A percentile compares a stretch with the other conserved stretches of the same genome.
Evolutionary conservation across 2,888 invertebrate genomes (phyloP).

Genomic region (Nineta flava): DNA sequence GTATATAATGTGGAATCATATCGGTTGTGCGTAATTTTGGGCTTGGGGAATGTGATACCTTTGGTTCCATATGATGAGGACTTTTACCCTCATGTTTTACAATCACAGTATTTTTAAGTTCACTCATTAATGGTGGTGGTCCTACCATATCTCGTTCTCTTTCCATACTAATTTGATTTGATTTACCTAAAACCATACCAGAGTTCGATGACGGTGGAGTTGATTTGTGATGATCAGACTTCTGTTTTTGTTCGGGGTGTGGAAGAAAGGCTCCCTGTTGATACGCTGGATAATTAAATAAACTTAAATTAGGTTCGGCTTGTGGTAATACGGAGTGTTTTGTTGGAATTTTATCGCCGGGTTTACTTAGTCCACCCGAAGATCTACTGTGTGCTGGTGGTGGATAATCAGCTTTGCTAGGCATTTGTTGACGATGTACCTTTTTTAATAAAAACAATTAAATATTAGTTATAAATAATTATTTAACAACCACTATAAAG

Average conservation of each 20-base stretch:
- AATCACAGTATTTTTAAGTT: conserved; percentile 59
- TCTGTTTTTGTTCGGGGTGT: conserved; percentile 43
- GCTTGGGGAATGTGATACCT: conserved; percentile 35
- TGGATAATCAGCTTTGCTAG: conserved; percentile 29
- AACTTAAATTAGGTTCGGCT: conserved; percentile 49
- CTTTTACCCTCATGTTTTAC: conserved; percentile 60
- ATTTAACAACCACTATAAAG: background rate
- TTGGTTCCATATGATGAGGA: conserved; percentile 33
- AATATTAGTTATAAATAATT: conserved; percentile 2
- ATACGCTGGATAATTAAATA: conserved; percentile 49
- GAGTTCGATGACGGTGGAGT: conserved; percentile 15
- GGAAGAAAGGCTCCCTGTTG: conserved; percentile 27
- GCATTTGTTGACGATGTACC: conserved; percentile 16
- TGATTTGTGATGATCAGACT: conserved; percentile 33
- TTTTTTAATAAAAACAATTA: conserved; percentile 3
- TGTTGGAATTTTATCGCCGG: conserved; percentile 19
- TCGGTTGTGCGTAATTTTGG: conserved; percentile 37
- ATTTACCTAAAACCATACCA: conserved; percentile 25
- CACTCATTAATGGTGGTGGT: conserved; percentile 48
- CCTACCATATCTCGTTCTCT: conserved; percentile 26
- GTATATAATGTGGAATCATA: conserved; percentile 37
- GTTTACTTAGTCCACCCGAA: conserved; percentile 18
- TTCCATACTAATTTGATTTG: conserved; percentile 19
- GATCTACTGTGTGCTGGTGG: conserved; percentile 29
- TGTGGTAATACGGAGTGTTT: conserved; percentile 30